Evolutionary conservation across 2,888 invertebrate species (phyloP), one percentile per base, ranked within the genome.

Genomic region (Plebejus argus): DNA sequence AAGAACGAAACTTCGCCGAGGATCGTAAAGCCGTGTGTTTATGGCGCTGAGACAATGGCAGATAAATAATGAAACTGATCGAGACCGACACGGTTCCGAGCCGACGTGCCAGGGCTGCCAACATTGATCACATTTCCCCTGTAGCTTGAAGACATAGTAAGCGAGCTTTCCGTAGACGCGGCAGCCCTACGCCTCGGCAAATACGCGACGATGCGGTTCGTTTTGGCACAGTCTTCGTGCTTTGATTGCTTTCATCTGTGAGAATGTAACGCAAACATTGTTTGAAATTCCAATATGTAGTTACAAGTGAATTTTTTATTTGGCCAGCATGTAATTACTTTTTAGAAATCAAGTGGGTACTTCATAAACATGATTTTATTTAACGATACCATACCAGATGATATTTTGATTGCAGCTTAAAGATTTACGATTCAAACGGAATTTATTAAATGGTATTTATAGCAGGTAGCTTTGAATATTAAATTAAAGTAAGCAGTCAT

Each of bases 11-110:
- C 81, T 82, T 82, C 80, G 77, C 76, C 82, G 80, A 76, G 78
- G 83, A 77, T 85, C 90, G 85, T 91, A 92, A 91, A 92, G 79
- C 81, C 80, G 82, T 82, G 83, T 88, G 88, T 91, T 92, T 91
- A 91, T 87, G 88, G 79, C 78, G 74, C 28, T 81, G 81, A 86
- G 85, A 92, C 92, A 93, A 93, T 91, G 83, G 90, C 82, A 88
- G 86, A 92, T 93, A 93, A 93, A 92, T 91, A 92, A 90, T 89
- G 88, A 88, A 89, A 87, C 86, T 90, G 88, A 91, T 90, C 87
- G 88, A 85, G 84, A 79, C 81, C 80, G 85, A 82, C 82, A 81
- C 81, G 83, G 78, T 80, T 78, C 77, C 78, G 79, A 66, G 66
- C 66, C 66, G 28, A 33, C 12, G 28, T 66, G 33, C 28, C 28